These are phyloP conservation scores for Sinocyclocheilus maitianheensis DNA, from an alignment of 2,113 vertebrate genomes.

Conservation along the genomic window DNA sequence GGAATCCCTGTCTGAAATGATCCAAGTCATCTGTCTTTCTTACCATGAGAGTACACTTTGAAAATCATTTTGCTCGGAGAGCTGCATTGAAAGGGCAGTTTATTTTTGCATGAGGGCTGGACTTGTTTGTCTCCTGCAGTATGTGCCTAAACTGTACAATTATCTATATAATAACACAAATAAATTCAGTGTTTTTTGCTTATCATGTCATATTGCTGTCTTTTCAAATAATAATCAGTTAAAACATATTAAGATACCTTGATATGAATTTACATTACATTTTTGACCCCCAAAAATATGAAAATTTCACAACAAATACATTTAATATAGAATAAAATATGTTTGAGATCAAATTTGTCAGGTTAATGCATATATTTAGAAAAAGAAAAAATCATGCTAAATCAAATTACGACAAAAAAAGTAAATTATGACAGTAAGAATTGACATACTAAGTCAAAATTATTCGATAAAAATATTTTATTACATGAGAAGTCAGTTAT, in stretches of 20 bases:
- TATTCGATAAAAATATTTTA: neutral
- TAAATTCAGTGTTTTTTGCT: neutral
- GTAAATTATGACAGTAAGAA: too few species aligned
- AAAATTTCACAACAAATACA: too few species aligned
- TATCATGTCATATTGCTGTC: neutral
- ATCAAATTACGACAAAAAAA: neutral
- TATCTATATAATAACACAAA: neutral
- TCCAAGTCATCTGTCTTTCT: conserved; percentile 49
- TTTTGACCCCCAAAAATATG: too few species aligned
- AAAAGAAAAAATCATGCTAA: too few species aligned
- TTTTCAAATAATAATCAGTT: neutral
- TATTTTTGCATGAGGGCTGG: neutral
- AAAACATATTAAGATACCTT: neutral
- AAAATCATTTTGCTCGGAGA: neutral
- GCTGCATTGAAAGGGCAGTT: neutral
- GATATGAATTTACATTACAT: neutral
- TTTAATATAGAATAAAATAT: too few species aligned
- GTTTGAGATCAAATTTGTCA: too few species aligned
- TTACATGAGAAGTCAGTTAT: neutral
- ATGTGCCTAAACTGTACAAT: neutral
- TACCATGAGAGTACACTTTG: neutral
- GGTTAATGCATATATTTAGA: too few species aligned
- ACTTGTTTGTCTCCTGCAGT: neutral
- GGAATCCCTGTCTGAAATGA: conserved; percentile 63
- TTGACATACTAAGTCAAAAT: neutral